Evolutionary conservation across 2,797 vertebrate genomes (phyloP).

Genomic region (Enteromius argenteus): DNA sequence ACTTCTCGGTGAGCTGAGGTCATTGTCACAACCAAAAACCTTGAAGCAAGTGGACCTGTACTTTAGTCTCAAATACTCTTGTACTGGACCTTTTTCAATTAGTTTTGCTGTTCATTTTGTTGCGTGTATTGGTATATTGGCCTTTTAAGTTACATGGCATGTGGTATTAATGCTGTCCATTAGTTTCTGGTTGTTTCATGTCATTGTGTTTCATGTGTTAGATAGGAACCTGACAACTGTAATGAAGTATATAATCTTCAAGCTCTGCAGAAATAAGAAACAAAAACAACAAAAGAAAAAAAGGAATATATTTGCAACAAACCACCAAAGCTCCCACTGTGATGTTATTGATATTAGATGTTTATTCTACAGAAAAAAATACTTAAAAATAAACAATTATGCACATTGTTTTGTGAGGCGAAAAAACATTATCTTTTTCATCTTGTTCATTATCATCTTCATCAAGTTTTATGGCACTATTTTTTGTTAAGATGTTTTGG

Average conservation of each 20-base stretch:
- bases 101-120: not conserved
- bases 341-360: not conserved
- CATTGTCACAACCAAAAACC: not conserved
- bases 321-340: not conserved
- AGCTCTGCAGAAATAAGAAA: not conserved
- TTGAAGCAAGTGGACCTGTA: not conserved
- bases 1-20: constrained; percentile 3
- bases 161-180: not conserved
- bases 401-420: not conserved
- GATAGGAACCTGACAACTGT: not conserved
- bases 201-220: not conserved
- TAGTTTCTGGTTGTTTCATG: not conserved
- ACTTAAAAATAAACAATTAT: not conserved
- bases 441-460: no score
- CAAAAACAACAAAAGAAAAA: not conserved
- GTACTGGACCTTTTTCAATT: not conserved
- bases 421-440: not conserved
- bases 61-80: not conserved
- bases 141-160: not conserved
- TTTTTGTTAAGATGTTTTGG: not conserved
- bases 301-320: not conserved
- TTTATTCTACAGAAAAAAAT: not conserved
- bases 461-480: not conserved
- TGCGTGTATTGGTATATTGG: not conserved
- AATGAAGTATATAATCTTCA: not conserved